These are phyloP conservation scores for Tolypeutes matacus DNA, from an alignment of 2,797 vertebrate species.

Conservation along the genomic window DNA sequence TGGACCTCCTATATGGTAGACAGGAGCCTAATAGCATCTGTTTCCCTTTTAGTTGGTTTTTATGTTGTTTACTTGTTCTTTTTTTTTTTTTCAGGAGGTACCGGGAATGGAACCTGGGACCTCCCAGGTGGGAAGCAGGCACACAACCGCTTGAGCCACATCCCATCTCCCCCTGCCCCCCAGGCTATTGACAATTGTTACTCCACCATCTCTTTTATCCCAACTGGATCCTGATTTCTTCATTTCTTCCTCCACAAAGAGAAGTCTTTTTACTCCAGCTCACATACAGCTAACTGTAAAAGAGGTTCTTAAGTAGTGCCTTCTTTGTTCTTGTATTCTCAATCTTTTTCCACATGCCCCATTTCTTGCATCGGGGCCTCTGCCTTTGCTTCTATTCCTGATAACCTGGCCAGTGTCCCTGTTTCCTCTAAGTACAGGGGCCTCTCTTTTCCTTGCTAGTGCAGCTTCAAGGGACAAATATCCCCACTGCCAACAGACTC, in stretches of 20 bases:
- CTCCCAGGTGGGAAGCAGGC: too few relatives aligned
- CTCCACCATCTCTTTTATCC: neutral
- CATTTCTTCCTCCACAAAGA: neutral
- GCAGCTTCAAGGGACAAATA: neutral
- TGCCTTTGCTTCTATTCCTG: neutral
- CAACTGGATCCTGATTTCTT: neutral
- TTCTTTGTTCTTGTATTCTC: neutral
- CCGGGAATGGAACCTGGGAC: too few relatives aligned
- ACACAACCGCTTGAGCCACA: too few relatives aligned
- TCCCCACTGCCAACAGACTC: neutral
- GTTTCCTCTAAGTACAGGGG: neutral
- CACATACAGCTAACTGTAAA: fast-evolving
- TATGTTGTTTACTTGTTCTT: too few relatives aligned
- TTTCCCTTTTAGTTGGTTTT: too few relatives aligned
- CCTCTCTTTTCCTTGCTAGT: neutral
- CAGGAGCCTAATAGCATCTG: too few relatives aligned
- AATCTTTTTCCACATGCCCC: neutral
- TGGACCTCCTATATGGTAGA: too few relatives aligned
- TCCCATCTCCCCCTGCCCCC: neutral
- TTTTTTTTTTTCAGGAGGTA: too few relatives aligned
- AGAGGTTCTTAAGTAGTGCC: neutral
- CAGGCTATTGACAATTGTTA: neutral
- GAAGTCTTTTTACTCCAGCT: neutral
- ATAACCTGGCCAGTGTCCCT: neutral
- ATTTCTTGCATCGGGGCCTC: neutral